Base-by-base conservation (phyloP, 2,888 invertebrate genomes). In the Psylliodes chrysocephalus region DNA sequence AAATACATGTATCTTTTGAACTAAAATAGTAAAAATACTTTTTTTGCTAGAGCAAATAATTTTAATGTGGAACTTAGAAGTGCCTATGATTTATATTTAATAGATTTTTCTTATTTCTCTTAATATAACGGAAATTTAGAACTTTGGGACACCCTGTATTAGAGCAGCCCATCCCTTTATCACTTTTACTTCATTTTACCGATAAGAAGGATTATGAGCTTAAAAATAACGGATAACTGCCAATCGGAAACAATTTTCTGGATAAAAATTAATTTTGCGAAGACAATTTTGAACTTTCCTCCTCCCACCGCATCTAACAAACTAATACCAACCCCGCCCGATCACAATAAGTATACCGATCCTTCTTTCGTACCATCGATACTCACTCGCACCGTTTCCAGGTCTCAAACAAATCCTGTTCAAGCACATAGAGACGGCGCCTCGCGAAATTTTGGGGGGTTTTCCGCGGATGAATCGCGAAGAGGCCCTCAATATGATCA, bases 361-460 rank as follows among this genome's bases (percentile, higher is more conserved):
- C 10, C 30, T 28, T 14, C 25, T 3, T 18, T 33, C 17, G 44
- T 28, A 30, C 12, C 38, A 15, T 10, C 17, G 25, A 14, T 19
- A 47, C 17, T 47, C n/a, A 47, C 35, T 14, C 6, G 30, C n/a
- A 25, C 25, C 1, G 17, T 55, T 71, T 76, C 18, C 68, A 81
- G 81, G 76, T 52, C 70, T 81, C 60, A 79, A 78, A 69, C 81
- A 82, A 69, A 82, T 86, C 64, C 75, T 85, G 30, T 81, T 85
- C 66, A 85, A 89, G 85, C 95, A 95, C 81, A 90, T 95, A 78
- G 95, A 95, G 83, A 92, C 94, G 0, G 94, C 94, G 0, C 95
- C 95, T 1, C 93, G 94, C 81, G 94, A 95, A 82, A 94, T 95
- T 75, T 85, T 95, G 57, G 94, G 95, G n/a, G 93, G 93, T 78